A percentile compares a stretch with the other conserved stretches of the same genome.
Conservation (phyloP, 2,888 invertebrate genomes). For the Caenorhabditis macrosperma region DNA sequence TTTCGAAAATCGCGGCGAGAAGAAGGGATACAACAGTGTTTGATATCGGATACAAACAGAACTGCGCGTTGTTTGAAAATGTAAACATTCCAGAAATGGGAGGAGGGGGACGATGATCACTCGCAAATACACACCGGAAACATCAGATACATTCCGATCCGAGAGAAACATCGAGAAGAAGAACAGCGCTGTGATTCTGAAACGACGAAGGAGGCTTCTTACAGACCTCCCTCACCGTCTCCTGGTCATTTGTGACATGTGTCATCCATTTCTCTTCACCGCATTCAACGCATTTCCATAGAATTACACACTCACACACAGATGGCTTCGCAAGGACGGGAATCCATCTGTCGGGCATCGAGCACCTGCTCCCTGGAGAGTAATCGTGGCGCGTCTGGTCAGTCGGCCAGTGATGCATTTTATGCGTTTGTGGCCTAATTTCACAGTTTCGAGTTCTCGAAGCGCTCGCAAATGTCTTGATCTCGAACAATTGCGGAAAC, state of each 20-base stretch:
- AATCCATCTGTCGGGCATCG: conserved; percentile 5
- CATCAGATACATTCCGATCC: conserved; percentile 30
- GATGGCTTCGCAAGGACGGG: conserved; percentile 23
- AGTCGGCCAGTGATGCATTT: conserved; percentile 4
- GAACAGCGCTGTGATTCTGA: too few species aligned
- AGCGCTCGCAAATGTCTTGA: background rate
- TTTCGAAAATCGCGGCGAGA: conserved; percentile 1
- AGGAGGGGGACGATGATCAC: conserved; percentile 10
- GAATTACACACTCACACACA: conserved; percentile 18
- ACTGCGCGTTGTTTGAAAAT: conserved; percentile 49
- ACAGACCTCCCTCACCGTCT: background rate
- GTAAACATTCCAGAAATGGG: conserved; percentile 38
- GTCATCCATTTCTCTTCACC: background rate
- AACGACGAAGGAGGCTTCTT: too few species aligned
- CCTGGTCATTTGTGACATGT: background rate
- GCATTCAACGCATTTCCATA: conserved; percentile 16
- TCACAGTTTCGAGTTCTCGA: background rate
- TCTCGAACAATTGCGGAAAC: background rate
- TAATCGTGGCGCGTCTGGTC: background rate
- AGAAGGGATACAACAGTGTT: conserved; percentile 3
- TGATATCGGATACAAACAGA: conserved; percentile 27
- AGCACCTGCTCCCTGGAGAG: conserved; percentile 10
- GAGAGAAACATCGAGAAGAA: background rate
- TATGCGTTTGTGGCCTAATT: background rate
- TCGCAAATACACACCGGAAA: conserved; percentile 26